phyloP scores from a whole-genome alignment of 2,888 invertebrate species.

The Ichneumoninae sp. region DNA sequence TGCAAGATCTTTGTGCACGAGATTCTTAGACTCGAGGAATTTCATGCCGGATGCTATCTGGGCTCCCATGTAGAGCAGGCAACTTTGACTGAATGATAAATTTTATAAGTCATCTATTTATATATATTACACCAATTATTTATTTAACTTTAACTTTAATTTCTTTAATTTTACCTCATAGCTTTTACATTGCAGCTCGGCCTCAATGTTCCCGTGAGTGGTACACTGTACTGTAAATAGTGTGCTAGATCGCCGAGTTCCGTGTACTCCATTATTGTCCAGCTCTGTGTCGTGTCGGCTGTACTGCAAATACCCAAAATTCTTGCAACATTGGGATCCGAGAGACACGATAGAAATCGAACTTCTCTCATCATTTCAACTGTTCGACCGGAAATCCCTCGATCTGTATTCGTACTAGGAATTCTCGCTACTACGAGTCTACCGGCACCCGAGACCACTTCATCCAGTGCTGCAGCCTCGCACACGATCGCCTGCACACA shows the following conservation, averaged over 20 bases:
- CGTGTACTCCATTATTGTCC: constrained; percentile 90
- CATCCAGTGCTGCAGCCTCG: constrained; percentile 85
- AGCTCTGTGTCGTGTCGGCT: constrained; percentile 86
- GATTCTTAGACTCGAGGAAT: constrained; percentile 91
- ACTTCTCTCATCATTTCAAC: constrained; percentile 87
- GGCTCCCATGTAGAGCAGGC: constrained; percentile 89
- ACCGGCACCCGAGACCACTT: constrained; percentile 84
- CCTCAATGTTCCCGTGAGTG: constrained; percentile 80
- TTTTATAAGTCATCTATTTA: neutral
- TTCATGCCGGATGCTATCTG: constrained; percentile 93
- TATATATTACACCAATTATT: neutral
- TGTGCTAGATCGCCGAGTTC: constrained; percentile 91
- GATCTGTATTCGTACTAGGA: constrained; percentile 80
- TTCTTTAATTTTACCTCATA: constrained; percentile 77
- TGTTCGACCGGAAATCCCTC: constrained; percentile 82
- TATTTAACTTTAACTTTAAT: neutral
- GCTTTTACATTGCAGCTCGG: constrained; percentile 82
- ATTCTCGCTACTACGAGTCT: constrained; percentile 86
- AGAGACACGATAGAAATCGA: constrained; percentile 88
- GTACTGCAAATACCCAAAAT: constrained; percentile 87
- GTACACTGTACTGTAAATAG: constrained; percentile 86
- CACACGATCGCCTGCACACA: constrained; percentile 85
- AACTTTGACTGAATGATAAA: constrained; percentile 86
- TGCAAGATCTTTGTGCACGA: constrained; percentile 92
- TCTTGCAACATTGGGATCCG: constrained; percentile 89